These are phyloP conservation scores for Drosophila niveifrons DNA, from an alignment of 2,888 invertebrate genomes.

Conservation along the genomic window DNA sequence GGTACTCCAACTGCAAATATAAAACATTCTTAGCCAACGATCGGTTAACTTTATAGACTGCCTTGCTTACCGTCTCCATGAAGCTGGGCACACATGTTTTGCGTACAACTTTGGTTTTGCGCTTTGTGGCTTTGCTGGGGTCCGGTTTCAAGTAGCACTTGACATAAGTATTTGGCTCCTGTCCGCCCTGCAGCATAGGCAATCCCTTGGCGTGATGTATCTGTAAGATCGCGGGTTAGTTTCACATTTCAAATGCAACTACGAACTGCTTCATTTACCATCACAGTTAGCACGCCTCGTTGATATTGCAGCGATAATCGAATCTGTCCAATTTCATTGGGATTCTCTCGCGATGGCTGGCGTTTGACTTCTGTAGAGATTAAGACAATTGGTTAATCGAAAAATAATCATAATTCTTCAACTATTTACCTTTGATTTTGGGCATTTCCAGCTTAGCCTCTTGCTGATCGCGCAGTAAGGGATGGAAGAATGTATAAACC, in stretches of 20 bases:
- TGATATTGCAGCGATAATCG: slow-evolving; percentile 92
- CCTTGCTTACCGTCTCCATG: slow-evolving; percentile 94
- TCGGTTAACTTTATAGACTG: too few relatives aligned
- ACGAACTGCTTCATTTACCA: slow-evolving; percentile 86
- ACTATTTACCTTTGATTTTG: slow-evolving; percentile 90
- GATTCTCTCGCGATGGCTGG: slow-evolving; percentile 82
- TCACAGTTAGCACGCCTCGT: slow-evolving; percentile 90
- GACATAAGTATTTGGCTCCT: slow-evolving; percentile 95
- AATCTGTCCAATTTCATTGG: slow-evolving; percentile 89
- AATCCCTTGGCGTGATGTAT: slow-evolving; percentile 95
- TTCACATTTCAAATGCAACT: background rate
- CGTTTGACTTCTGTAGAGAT: slow-evolving; percentile 72
- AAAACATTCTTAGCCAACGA: background rate
- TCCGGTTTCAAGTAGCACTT: slow-evolving; percentile 97
- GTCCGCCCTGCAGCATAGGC: slow-evolving; percentile 91
- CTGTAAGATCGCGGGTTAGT: slow-evolving; percentile 43
- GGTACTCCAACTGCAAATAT: slow-evolving; percentile 91
- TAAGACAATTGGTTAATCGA: background rate
- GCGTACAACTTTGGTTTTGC: slow-evolving; percentile 97
- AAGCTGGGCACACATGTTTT: slow-evolving; percentile 98
- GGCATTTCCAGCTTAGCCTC: slow-evolving; percentile 92
- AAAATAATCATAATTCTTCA: background rate
- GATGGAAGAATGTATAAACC: slow-evolving; percentile 99
- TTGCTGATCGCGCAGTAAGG: slow-evolving; percentile 96
- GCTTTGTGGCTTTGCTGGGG: slow-evolving; percentile 95